Evolutionary conservation across 2,797 vertebrate genomes (phyloP), one percentile per base, ranked within the genome.

Genomic region (Hyperoplus lanceolatus): DNA sequence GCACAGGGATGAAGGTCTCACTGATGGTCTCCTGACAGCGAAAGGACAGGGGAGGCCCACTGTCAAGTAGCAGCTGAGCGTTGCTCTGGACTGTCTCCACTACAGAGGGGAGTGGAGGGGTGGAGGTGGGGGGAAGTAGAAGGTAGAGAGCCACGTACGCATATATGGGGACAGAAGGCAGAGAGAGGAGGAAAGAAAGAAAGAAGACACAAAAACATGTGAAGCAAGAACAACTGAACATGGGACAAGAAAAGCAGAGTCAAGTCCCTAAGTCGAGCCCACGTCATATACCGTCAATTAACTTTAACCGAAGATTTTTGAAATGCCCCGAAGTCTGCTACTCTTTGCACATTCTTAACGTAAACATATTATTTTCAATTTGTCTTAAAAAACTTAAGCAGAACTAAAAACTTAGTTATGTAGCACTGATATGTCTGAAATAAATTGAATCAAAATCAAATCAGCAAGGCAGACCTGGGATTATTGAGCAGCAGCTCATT

Each of bases 81-180:
- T 96, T 96, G 96, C 96, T 98, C 96, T 99, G 98, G 95, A 98
- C 94, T 94, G 97, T 97, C 95, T 99, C 97, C 85, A 98, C 97
- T 98, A 93, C 92, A 97, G 94, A 94, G 92, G 95, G 93, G 85
- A 92, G 85, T 58, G 9, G 92, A 73, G 73, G 70, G 73, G 64
- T 38, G 77, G 75, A 76, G 79, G 71, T 77, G 53, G 59, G 14
- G 39, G n/a, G 9, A 50, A 45, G 67, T 78, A 58, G 67, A 69
- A 82, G 83, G 64, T 72, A 77, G 80, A 86, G 75, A 79, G 79
- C 48, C 81, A 81, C 80, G 72, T 82, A 91, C 79, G 92, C 92
- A 93, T 95, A 94, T 93, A 95, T 94, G 94, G 85, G 73, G 70
- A 88, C 81, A 86, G 80, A 81, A 89, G 81, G 65, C 79, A 78